Evolutionary conservation across 2,888 invertebrate species (phyloP), one percentile per base, ranked within the genome.

Genomic region (Allophyes oxyacanthae): DNA sequence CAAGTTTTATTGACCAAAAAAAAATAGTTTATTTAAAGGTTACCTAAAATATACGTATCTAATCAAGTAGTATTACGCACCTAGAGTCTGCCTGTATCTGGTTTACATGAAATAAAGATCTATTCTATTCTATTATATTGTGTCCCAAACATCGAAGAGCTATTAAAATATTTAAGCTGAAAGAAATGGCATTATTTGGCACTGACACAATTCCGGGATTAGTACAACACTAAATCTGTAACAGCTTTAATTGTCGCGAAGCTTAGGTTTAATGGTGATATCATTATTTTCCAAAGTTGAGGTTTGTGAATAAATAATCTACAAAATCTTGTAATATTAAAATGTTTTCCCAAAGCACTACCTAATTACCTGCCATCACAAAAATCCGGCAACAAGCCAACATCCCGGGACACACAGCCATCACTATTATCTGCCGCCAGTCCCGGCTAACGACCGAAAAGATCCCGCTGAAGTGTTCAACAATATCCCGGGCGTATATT

Each of bases 391-490:
- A 52, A 63, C 61, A 69, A 62, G 44, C 42, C 28, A 3, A 13
- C 33, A 59, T 62, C 57, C 70, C 49, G 66, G 66, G 73, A 60
- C 57, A 45, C 13, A 45, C 14, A 38, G 58, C 68, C 74, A 69
- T 77, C 65, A 65, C 72, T 74, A 78, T 75, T 76, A 72, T 70
- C 72, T 61, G 57, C 68, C 62, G 63, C 66, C 70, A 72, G 72
- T 72, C 63, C 75, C 68, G 53, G 69, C 75, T 76, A 72, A 70
- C 72, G 65, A 74, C 49, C 59, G 41, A 53, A 15, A 66, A 58
- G 66, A 64, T 67, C 74, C 64, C 64, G 45, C 56, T 72, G 53
- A 64, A 81, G 79, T 60, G 76, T 67, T 64, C 67, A 66, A 60
- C 72, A 66, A 68, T 66, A 68, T 70, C 69, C 64, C 67, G 62